These are phyloP conservation scores for Chlorospingus flavigularis DNA, from an alignment of 2,797 vertebrate genomes.

Conservation along the genomic window DNA sequence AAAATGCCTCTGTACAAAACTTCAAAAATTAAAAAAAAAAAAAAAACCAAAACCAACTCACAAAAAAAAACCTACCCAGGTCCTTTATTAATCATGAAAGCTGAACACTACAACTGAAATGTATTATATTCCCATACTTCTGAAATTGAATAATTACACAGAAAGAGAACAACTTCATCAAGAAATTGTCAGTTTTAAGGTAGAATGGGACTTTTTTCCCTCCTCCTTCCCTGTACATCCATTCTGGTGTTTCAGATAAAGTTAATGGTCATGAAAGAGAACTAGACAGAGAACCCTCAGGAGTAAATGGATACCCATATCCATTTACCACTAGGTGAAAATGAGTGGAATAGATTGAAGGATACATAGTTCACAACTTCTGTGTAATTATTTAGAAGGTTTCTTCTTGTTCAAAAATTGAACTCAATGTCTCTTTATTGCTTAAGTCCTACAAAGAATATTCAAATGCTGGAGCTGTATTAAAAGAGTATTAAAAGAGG, in stretches of 20 bases:
- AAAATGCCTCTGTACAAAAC: slow-evolving; percentile 4
- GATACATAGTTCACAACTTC: neutral
- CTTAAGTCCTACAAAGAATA: neutral
- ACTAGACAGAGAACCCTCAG: neutral
- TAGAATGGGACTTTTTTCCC: neutral
- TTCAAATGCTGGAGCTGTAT: neutral
- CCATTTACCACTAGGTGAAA: neutral
- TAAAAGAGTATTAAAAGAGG: neutral
- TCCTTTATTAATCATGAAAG: neutral
- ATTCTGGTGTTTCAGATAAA: neutral
- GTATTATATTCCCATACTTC: neutral
- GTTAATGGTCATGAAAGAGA: neutral
- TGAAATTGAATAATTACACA: neutral
- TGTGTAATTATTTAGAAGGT: neutral
- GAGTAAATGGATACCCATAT: neutral
- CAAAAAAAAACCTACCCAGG: rapidly evolving
- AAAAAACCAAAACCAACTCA: rapidly evolving
- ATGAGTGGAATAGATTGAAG: neutral
- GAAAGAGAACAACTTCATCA: neutral
- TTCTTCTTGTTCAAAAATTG: neutral
- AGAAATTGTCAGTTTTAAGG: neutral
- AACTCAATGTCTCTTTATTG: neutral
- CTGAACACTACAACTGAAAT: neutral
- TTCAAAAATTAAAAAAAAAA: neutral
- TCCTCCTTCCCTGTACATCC: neutral